Evolutionary conservation across 2,113 vertebrate genomes (phyloP).

Genomic region (Chitala chitala): DNA sequence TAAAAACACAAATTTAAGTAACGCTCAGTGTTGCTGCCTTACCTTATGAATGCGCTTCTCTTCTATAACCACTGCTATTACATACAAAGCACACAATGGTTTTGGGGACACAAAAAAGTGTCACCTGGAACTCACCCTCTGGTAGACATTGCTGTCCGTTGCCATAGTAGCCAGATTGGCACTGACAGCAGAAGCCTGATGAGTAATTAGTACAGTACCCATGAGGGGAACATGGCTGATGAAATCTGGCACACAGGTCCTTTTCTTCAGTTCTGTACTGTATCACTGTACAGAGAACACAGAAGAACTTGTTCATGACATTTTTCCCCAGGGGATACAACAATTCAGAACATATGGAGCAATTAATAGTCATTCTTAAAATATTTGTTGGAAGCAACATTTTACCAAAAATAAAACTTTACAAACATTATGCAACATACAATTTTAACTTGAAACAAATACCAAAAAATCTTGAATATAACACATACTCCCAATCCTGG

Average conservation of each 20-base stretch:
- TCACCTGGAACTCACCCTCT: constrained; percentile 53
- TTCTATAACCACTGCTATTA: too few relatives aligned
- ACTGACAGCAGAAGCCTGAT: constrained; percentile 71
- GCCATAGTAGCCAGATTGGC: constrained; percentile 64
- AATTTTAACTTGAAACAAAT: too few relatives aligned
- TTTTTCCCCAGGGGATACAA: not conserved
- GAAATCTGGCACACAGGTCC: constrained; percentile 60
- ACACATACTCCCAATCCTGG: too few relatives aligned
- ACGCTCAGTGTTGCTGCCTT: too few relatives aligned
- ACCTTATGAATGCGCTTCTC: too few relatives aligned
- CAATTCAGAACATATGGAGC: not conserved
- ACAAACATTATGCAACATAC: too few relatives aligned
- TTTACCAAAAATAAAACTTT: too few relatives aligned
- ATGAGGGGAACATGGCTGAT: constrained; percentile 61
- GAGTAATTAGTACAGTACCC: constrained; percentile 71
- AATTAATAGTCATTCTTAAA: not conserved
- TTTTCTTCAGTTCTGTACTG: constrained; percentile 18
- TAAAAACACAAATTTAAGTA: too few relatives aligned
- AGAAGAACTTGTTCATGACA: not conserved
- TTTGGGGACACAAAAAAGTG: not conserved
- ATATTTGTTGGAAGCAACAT: not conserved
- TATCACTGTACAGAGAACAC: not conserved
- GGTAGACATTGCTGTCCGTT: constrained; percentile 70
- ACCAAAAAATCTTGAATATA: too few relatives aligned
- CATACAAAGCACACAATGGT: too few relatives aligned